Evolutionary conservation across 2,888 invertebrate genomes (phyloP).

Genomic region (Liopterus haemorrhoidalis): DNA sequence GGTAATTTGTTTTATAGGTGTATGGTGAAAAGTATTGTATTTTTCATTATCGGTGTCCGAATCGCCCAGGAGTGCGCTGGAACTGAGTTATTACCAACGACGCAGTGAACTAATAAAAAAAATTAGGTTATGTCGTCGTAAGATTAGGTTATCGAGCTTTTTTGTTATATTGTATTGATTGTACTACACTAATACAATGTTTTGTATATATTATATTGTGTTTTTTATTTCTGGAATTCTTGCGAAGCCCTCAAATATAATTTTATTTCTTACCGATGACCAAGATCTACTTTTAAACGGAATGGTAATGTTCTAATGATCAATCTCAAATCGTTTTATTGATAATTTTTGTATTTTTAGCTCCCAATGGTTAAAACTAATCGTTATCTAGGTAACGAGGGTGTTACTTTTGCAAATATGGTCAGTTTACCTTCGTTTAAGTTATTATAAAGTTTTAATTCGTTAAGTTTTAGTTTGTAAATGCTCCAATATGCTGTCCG

Average conservation of each 20-base stretch:
- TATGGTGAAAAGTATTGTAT: conserved; percentile 70
- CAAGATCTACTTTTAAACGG: conserved; percentile 75
- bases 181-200: conserved; percentile 20
- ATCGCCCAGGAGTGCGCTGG: conserved; percentile 74
- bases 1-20: conserved; percentile 56
- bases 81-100: conserved; percentile 65
- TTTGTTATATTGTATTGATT: conserved; percentile 5
- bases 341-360: conserved; percentile 44
- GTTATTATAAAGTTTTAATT: conserved; percentile 8
- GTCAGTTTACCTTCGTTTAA: conserved; percentile 49
- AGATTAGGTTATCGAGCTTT: too few relatives aligned
- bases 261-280: conserved; percentile 78
- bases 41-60: conserved; percentile 70
- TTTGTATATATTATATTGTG: conserved; percentile 15
- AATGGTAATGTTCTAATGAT: conserved; percentile 55
- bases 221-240: conserved; percentile 11
- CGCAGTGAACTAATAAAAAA: conserved; percentile 27
- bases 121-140: too few relatives aligned
- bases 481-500: conserved; percentile 84
- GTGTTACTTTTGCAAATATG: conserved; percentile 66
- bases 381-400: conserved; percentile 56
- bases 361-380: conserved; percentile 61
- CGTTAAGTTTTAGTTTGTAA: conserved; percentile 62
- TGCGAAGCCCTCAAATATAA: conserved; percentile 58
- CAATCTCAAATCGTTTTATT: background rate